Percentiles rank a stretch among this genome's conserved stretches.
phyloP scores from a whole-genome alignment of 2,888 invertebrate genomes.

The Drosophila siamana region DNA sequence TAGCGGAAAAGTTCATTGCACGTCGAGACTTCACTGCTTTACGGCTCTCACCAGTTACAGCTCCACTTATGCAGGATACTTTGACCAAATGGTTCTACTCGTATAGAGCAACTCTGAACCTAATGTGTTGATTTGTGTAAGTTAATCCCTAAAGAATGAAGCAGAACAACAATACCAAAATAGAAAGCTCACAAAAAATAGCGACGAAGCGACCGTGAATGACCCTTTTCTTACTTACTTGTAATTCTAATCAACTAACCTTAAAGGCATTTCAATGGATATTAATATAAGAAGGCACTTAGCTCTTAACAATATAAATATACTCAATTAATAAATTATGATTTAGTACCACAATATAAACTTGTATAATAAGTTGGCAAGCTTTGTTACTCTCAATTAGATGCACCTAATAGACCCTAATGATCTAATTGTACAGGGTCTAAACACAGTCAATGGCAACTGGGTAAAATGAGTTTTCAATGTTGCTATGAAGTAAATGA shows the following conservation, averaged over 20 bases:
- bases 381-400: too few relatives aligned
- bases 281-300: too few relatives aligned
- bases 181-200: background rate
- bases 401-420: background rate
- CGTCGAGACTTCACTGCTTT: conserved; percentile 27
- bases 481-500: conserved; percentile 36
- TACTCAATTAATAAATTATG: too few relatives aligned
- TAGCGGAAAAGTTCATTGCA: conserved; percentile 43
- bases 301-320: too few relatives aligned
- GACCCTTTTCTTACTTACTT: background rate
- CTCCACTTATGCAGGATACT: background rate
- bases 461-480: conserved; percentile 55
- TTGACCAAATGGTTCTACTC: background rate
- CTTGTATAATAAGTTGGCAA: too few relatives aligned
- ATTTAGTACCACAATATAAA: too few relatives aligned
- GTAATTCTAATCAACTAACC: background rate
- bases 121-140: conserved; percentile 71
- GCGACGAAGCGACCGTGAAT: background rate
- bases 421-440: background rate
- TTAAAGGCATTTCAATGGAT: too few relatives aligned
- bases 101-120: conserved; percentile 40
- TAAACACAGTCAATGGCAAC: conserved; percentile 35
- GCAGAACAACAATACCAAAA: background rate
- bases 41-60: conserved; percentile 9
- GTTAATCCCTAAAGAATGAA: conserved; percentile 51